These are phyloP conservation scores for Dicaeum eximium DNA, from an alignment of 2,113 vertebrate species.

Conservation along the genomic window DNA sequence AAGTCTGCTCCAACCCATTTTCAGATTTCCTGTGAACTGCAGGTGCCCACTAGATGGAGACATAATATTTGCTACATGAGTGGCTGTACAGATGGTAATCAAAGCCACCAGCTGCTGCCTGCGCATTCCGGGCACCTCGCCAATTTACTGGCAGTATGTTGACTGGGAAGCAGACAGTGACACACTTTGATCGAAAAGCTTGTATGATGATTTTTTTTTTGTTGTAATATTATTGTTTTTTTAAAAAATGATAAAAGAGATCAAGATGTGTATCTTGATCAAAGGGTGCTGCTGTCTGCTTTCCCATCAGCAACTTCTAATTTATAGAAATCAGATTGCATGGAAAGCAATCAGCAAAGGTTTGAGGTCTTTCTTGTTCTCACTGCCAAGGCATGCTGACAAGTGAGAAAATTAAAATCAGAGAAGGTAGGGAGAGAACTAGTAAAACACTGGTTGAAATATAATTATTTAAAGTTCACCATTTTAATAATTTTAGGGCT, in stretches of 20 bases:
- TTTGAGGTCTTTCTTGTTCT: slow-evolving; percentile 52
- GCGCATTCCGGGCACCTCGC: slow-evolving; percentile 30
- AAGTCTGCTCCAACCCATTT: not conserved
- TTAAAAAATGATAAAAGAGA: slow-evolving; percentile 53
- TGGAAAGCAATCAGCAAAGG: slow-evolving; percentile 50
- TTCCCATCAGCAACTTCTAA: slow-evolving; percentile 56
- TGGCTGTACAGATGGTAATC: slow-evolving; percentile 61
- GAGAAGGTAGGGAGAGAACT: not conserved
- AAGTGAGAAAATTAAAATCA: slow-evolving; percentile 57
- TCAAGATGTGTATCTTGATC: slow-evolving; percentile 61
- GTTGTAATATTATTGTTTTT: slow-evolving; percentile 59
- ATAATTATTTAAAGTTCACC: slow-evolving; percentile 14
- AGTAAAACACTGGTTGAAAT: slow-evolving; percentile 28
- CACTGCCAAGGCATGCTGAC: slow-evolving; percentile 48
- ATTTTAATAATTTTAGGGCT: slow-evolving; percentile 12
- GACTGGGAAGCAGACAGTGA: slow-evolving; percentile 66
- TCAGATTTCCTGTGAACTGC: not conserved
- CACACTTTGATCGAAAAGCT: slow-evolving; percentile 67
- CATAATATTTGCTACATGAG: slow-evolving; percentile 36
- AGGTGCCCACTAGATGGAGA: slow-evolving; percentile 65
- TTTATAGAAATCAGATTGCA: slow-evolving; percentile 60
- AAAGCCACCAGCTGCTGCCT: slow-evolving; percentile 61
- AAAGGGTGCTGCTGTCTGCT: slow-evolving; percentile 57
- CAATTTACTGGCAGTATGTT: slow-evolving; percentile 57
- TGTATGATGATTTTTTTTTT: slow-evolving; percentile 61